phyloP scores from a whole-genome alignment of 2,888 invertebrate species.

The Drosophila neutralis region DNA sequence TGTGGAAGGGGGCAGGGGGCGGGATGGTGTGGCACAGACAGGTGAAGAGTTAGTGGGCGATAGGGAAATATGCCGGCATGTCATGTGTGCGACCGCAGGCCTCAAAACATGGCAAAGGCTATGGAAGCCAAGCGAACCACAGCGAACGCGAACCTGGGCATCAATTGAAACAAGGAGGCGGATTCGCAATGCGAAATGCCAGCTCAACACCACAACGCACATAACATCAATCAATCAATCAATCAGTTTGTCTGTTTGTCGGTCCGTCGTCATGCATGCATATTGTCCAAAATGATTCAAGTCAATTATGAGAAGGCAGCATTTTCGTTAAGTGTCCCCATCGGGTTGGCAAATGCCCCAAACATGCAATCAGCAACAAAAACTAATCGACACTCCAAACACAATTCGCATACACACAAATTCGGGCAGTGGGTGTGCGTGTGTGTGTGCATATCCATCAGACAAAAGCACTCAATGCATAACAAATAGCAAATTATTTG shows the following conservation, averaged over 20 bases:
- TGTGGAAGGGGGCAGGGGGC: neutral
- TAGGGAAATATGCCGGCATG: slow-evolving; percentile 25
- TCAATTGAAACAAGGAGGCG: slow-evolving; percentile 26
- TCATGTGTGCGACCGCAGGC: slow-evolving; percentile 57
- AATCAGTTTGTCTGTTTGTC: slow-evolving; percentile 35
- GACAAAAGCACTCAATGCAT: slow-evolving; percentile 54
- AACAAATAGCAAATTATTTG: slow-evolving; percentile 50
- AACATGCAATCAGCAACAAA: slow-evolving; percentile 55
- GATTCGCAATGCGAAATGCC: slow-evolving; percentile 40
- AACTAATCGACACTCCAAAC: slow-evolving; percentile 30
- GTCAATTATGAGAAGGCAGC: slow-evolving; percentile 62
- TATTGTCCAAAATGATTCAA: slow-evolving; percentile 67
- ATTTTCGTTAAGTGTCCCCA: slow-evolving; percentile 68
- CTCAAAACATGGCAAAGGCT: slow-evolving; percentile 56
- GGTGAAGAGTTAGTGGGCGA: slow-evolving; percentile 22
- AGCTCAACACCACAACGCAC: slow-evolving; percentile 13
- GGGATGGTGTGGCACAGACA: slow-evolving; percentile 8
- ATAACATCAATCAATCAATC: slow-evolving; percentile 43
- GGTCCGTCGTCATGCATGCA: slow-evolving; percentile 33
- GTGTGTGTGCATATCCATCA: slow-evolving; percentile 21
- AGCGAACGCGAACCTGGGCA: neutral
- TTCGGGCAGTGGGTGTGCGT: neutral
- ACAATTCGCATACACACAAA: slow-evolving; percentile 11
- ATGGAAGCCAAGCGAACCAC: slow-evolving; percentile 43
- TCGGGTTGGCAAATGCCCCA: slow-evolving; percentile 7